Evolutionary conservation across 1,140 invertebrate species (phyloP), one percentile per base, ranked within the genome.

Genomic region (Papilio helenus): DNA sequence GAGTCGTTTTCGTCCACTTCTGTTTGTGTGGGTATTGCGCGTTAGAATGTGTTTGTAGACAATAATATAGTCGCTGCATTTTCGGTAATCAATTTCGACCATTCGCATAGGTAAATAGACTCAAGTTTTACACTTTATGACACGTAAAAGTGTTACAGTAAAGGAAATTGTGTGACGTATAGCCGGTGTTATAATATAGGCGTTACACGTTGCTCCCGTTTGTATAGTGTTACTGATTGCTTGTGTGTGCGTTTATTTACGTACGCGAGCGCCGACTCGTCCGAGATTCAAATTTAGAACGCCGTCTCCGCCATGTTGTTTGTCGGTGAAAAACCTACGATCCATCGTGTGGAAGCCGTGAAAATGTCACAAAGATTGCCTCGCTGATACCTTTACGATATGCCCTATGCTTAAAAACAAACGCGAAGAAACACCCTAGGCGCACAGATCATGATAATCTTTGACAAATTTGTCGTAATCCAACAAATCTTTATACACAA

Each of bases 211-310:
- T 88, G 84, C 80, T 87, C 83, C 85, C 85, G 82, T 87, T 91
- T 92, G 89, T 92, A 92, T 93, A 92, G 88, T 91, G 89, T 93
- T 94, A 93, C 91, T 93, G 91, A 92, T 91, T 92, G 87, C 89
- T 89, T 86, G 88, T 94, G 93, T 94, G 93, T 94, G 92, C 91
- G 93, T 93, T 93, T 93, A 94, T 94, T 93, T 94, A 94, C 92
- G 92, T 94, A 93, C 91, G 89, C 91, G 91, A 93, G 92, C 93
- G 92, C 92, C 93, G 92, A 92, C 92, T 94, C 92, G 93, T 93
- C 92, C 93, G 92, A 93, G 93, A 92, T 94, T 94, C 92, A 92
- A 94, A 94, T 90, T 93, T 94, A 94, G 92, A 94, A 94, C 91
- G 85, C 89, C 90, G 91, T 92, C 92, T 91, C 91, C 93, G 92